Conservation (phyloP, 2,113 vertebrate genomes). For the Apaloderma vittatum region DNA sequence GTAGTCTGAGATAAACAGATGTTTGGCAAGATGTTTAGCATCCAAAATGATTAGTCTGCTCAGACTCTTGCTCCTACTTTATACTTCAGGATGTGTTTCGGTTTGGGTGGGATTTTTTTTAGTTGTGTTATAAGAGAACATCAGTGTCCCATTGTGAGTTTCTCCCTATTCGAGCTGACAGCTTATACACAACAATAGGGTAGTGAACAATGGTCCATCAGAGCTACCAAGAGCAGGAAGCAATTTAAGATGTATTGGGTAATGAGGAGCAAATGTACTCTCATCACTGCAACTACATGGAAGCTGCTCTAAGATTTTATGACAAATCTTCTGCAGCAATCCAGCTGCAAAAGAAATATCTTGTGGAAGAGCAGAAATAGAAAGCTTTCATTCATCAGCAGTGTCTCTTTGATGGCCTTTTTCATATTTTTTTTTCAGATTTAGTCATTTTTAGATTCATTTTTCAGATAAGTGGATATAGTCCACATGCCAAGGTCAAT, state of each 20-base stretch:
- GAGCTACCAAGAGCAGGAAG: conserved; percentile 59
- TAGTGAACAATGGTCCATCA: conserved; percentile 68
- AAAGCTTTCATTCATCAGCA: conserved; percentile 48
- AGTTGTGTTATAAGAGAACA: conserved; percentile 41
- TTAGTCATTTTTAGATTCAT: not conserved
- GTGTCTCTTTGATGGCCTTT: conserved; percentile 13
- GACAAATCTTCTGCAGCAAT: conserved; percentile 62
- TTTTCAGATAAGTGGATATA: not conserved
- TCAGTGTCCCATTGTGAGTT: conserved; percentile 53
- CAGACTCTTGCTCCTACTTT: conserved; percentile 34
- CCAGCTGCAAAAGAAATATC: conserved; percentile 70
- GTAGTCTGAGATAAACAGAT: conserved; percentile 9
- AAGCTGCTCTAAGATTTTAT: conserved; percentile 59
- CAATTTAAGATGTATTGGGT: conserved; percentile 59
- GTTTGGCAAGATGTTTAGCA: conserved; percentile 8
- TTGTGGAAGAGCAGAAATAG: conserved; percentile 50
- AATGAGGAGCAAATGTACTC: conserved; percentile 67
- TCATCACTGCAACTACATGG: conserved; percentile 41
- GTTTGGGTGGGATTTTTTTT: not conserved
- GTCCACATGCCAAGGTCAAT: not conserved
- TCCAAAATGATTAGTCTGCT: conserved; percentile 17
- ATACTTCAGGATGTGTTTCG: not conserved
- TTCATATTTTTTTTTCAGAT: not conserved
- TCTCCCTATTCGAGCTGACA: conserved; percentile 8
- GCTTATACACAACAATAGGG: conserved; percentile 44